phyloP scores from a whole-genome alignment of 2,888 invertebrate species.

The Catotricha subobsoleta region DNA sequence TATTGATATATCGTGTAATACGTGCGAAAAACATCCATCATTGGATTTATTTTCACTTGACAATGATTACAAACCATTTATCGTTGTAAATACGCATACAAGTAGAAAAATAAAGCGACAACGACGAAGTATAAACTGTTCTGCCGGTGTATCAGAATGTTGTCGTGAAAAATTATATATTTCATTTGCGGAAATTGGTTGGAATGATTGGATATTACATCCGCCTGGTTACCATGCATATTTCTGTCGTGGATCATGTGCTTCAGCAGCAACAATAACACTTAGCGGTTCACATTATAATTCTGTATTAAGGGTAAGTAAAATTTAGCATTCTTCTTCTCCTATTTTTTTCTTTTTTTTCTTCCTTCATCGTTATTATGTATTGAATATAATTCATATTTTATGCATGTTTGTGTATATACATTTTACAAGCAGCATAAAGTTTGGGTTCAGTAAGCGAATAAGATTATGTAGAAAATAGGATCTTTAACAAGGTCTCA shows the following conservation, averaged over 20 bases:
- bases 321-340: background rate
- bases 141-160: conserved; percentile 52
- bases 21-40: conserved; percentile 46
- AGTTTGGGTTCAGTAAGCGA: too few relatives aligned
- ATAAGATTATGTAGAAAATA: too few relatives aligned
- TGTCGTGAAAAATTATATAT: conserved; percentile 69
- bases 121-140: conserved; percentile 48
- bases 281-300: conserved; percentile 46
- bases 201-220: conserved; percentile 75
- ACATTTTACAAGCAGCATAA: too few relatives aligned
- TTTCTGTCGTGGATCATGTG: conserved; percentile 69
- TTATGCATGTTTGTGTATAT: background rate
- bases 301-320: conserved; percentile 53
- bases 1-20: conserved; percentile 59
- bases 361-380: background rate
- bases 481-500: too few relatives aligned
- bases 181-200: conserved; percentile 67
- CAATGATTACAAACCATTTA: conserved; percentile 52
- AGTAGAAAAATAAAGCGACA: conserved; percentile 37
- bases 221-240: conserved; percentile 73
- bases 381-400: background rate
- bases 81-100: conserved; percentile 60
- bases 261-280: conserved; percentile 51
- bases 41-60: conserved; percentile 51
- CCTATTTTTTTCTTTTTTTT: background rate